Evolutionary conservation across 2,888 invertebrate genomes (phyloP).

Genomic region (Drosophila kanekoi): DNA sequence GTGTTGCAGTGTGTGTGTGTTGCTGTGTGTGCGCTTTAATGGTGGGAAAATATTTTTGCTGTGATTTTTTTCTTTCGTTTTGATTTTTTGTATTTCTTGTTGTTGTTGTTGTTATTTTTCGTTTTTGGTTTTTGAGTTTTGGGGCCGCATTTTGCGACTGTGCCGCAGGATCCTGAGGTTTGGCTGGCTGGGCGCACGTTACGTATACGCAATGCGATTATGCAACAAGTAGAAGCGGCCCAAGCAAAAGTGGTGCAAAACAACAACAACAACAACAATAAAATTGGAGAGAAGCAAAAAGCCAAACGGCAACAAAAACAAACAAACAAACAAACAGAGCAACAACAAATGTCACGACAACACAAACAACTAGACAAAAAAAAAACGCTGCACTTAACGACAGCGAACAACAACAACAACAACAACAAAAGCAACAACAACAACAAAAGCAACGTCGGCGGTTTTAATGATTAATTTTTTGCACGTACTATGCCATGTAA

Average conservation of each 20-base stretch:
- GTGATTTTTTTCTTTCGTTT: slow-evolving; percentile 35
- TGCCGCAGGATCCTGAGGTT: slow-evolving; percentile 52
- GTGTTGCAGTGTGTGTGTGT: slow-evolving; percentile 38
- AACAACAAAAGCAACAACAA: slow-evolving; percentile 32
- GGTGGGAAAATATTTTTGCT: slow-evolving; percentile 75
- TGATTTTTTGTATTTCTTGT: neutral
- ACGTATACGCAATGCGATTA: slow-evolving; percentile 57
- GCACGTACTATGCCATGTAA: slow-evolving; percentile 69
- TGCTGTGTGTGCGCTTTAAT: slow-evolving; percentile 60
- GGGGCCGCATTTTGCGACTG: slow-evolving; percentile 38
- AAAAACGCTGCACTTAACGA: slow-evolving; percentile 33
- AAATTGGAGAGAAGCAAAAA: slow-evolving; percentile 3
- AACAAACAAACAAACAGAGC: slow-evolving; percentile 20
- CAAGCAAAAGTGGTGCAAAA: slow-evolving; percentile 31
- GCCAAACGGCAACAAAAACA: no score
- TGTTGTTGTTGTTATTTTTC: slow-evolving; percentile 10
- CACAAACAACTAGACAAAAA: slow-evolving; percentile 35
- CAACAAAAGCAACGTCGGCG: slow-evolving; percentile 39
- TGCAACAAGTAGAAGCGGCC: slow-evolving; percentile 52
- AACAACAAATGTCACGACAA: slow-evolving; percentile 70
- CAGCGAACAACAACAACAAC: slow-evolving; percentile 34
- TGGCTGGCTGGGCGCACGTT: slow-evolving; percentile 35
- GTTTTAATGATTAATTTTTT: slow-evolving; percentile 74
- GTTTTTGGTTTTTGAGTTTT: slow-evolving; percentile 33
- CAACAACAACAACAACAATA: slow-evolving; percentile 30